Evolutionary conservation across 1,140 invertebrate species (phyloP), one percentile per base, ranked within the genome.

Genomic region (Melitaea cinxia): DNA sequence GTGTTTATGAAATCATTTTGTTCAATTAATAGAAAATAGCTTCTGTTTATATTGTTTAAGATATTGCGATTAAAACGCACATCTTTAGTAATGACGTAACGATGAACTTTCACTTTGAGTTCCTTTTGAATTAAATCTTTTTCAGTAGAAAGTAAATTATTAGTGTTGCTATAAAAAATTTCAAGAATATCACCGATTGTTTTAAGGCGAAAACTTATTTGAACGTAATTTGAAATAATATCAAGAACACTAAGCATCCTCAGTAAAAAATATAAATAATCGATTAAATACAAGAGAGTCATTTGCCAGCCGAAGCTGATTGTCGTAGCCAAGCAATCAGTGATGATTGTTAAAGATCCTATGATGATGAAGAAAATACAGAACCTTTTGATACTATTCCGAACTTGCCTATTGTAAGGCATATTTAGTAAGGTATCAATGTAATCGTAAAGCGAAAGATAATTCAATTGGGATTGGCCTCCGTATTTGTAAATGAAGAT

Each of bases 341-440:
- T 15, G 15, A 4, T 39, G 2, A 6, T 14, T 3, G 53, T 23
- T 1, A 39, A 6, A 24, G 39, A 2, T 5, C 39, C 53, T 4
- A 64, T 24, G 4, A 47, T 28, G 14, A 55, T 37, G 19, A 56
- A 56, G 28, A 49, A 49, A 12, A 19, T 30, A 17, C 52, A 64
- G 39, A 24, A 24, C 10, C 26, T 50, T 4, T 12, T 15, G 14
- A 39, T 71, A 15, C 28, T 61, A 1, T 9, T 70, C 19, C 52
- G 66, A 12, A 73, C 57, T 35, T 47, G 30, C 17, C 26, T 26
- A 37, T 70, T 66, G 24, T 26, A 50, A n/a, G 42, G 56, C 6
- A 56, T 58, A 6, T 64, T 64, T 6, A 75, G 50, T 3, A 65
- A 19, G 33, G 33, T 66, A 23, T 77, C 75, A 10, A 77, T 62